These are phyloP conservation scores for Drosophila orosa DNA, from an alignment of 1,140 invertebrate species.

Conservation along the genomic window DNA sequence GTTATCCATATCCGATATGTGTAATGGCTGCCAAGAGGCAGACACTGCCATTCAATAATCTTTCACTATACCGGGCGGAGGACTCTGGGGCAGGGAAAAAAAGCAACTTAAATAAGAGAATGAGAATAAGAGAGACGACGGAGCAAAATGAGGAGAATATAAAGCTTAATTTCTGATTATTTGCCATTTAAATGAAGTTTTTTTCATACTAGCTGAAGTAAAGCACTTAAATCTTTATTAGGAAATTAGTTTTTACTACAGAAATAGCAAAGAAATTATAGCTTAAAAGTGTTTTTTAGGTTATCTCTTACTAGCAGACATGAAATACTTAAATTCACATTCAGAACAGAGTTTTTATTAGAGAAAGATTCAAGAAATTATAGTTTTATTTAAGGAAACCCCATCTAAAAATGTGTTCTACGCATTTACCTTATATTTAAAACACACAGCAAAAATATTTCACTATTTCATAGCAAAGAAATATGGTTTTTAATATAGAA, in stretches of 20 bases:
- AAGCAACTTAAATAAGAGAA: not conserved
- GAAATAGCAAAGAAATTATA: not conserved
- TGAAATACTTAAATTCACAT: no score
- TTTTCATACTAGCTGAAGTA: not conserved
- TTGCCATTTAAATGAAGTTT: constrained; percentile 1
- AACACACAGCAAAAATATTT: no score
- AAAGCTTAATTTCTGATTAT: constrained; percentile 9
- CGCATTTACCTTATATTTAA: no score
- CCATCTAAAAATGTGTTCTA: no score
- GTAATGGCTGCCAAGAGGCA: constrained; percentile 53
- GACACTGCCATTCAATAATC: constrained; percentile 49
- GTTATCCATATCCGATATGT: constrained; percentile 51
- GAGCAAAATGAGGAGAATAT: not conserved
- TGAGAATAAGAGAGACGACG: not conserved
- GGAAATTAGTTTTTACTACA: not conserved
- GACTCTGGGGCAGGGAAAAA: not conserved
- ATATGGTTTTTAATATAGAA: no score
- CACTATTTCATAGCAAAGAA: no score
- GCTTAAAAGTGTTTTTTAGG: no score
- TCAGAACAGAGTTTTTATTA: no score
- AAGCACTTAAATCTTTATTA: no score
- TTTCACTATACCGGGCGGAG: constrained; percentile 26
- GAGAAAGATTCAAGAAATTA: no score
- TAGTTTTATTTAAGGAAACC: no score
- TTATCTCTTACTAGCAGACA: no score